Evolutionary conservation across 1,140 invertebrate species (phyloP).

Genomic region (Capitella teleta): DNA sequence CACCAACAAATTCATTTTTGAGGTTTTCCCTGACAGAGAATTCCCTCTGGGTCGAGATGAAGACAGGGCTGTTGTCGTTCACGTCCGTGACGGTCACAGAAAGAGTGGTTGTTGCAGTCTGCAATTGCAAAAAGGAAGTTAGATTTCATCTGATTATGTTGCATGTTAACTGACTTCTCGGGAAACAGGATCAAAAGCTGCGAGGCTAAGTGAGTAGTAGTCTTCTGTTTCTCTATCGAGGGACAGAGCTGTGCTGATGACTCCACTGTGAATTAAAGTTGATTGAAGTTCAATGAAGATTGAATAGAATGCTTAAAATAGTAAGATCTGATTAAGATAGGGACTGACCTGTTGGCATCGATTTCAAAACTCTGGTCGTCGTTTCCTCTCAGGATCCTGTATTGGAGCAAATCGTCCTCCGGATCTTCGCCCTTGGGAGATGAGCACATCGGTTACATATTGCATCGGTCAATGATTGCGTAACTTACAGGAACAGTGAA

Average conservation of each 20-base stretch:
- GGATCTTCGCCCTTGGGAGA: constrained; percentile 19
- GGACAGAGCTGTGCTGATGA: constrained; percentile 5
- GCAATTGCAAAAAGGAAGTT: constrained; percentile 1
- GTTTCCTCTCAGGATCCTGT: constrained; percentile 12
- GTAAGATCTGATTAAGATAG: no score
- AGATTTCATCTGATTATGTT: no score
- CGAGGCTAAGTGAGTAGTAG: constrained; percentile 12
- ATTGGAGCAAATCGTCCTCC: constrained; percentile 17
- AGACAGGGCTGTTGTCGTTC: constrained; percentile 23
- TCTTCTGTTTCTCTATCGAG: constrained; percentile 15
- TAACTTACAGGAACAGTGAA: constrained; percentile 14
- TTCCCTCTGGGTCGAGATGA: constrained; percentile 11
- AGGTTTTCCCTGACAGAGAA: constrained; percentile 17
- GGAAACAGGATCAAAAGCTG: background rate
- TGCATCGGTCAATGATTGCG: background rate
- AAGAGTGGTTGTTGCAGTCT: constrained; percentile 21
- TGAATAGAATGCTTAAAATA: no score
- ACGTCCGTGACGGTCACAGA: constrained; percentile 20
- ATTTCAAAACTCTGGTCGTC: constrained; percentile 7
- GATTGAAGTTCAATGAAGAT: no score
- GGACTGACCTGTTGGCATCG: constrained; percentile 3
- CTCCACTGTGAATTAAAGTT: no score
- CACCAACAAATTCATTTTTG: constrained; percentile 15
- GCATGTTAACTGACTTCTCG: background rate
- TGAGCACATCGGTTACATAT: background rate